These are phyloP conservation scores for Dichetophora obliterata DNA, from an alignment of 2,888 invertebrate genomes.

Conservation along the genomic window DNA sequence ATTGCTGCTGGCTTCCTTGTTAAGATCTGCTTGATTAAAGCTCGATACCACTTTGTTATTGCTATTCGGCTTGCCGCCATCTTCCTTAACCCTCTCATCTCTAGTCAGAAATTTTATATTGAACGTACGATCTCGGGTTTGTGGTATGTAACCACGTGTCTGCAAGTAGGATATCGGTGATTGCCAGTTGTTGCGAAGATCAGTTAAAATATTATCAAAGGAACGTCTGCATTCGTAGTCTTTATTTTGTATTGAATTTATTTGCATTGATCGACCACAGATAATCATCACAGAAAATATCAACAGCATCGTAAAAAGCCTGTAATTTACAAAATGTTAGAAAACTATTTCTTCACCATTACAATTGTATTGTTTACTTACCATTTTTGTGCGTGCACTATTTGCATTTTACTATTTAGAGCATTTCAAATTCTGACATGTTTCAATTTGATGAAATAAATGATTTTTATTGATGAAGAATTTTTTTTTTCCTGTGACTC, in stretches of 20 bases:
- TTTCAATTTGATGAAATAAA: too few relatives aligned
- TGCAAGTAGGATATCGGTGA: constrained; percentile 45
- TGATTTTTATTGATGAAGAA: too few relatives aligned
- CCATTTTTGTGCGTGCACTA: neutral
- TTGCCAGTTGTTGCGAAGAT: constrained; percentile 46
- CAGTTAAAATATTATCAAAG: constrained; percentile 27
- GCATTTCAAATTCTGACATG: too few relatives aligned
- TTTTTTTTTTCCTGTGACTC: too few relatives aligned
- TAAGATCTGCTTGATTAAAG: neutral
- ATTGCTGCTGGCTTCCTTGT: neutral
- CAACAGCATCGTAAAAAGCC: neutral
- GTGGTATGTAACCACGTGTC: constrained; percentile 47
- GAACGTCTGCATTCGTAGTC: neutral
- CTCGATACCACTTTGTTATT: neutral
- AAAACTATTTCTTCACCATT: neutral
- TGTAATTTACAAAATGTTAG: neutral
- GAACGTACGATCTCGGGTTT: neutral
- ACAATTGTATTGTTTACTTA: neutral
- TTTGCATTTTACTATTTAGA: constrained; percentile 1
- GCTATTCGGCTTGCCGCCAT: neutral
- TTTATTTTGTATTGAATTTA: neutral
- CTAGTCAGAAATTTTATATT: neutral
- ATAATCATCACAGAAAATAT: neutral
- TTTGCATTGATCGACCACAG: neutral
- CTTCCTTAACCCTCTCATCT: neutral